Base-by-base conservation (phyloP, 2,888 invertebrate species). In the Eurytoma adleriae region DNA sequence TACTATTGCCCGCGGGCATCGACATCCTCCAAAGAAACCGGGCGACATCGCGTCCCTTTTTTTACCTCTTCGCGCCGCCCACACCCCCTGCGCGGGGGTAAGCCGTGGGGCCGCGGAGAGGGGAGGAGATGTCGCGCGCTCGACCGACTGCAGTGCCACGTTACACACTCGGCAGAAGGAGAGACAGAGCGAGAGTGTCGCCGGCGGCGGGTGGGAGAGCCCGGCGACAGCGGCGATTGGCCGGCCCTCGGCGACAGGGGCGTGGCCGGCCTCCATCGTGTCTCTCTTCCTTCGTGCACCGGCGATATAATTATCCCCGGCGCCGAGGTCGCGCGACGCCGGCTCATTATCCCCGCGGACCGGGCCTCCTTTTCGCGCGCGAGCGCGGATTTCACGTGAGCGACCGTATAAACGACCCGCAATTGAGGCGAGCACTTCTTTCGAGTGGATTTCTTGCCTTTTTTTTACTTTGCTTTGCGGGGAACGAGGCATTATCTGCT, bases 221-320 rank as follows among this genome's bases (percentile, higher is more conserved):
- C 80, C 76, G 81, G 86, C 89, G 89, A 90, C 90, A 89, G 83
- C 85, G 77, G 68, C 77, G 87, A 90, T 90, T 90, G 90, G 90
- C 78, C 84, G 86, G 85, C 64, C 81, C 78, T 84, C 27, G 87
- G 87, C 87, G 90, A 89, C 90, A 90, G 84, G 86, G 90, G 90
- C 90, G 90, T 90, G 90, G 90, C 88, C 85, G 87, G 84, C 87
- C 89, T 88, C 90, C 90, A 89, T 90, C 84, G 88, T 87, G 85
- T 87, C 86, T 87, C 86, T 87, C 64, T 48, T 10, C n/a, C 84
- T 54, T 5, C n/a, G 24, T 69, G 0, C n/a, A 14, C 24, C 52
- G 67, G 52, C 16, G 59, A 27, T 61, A 27, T 30, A 24, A 30
- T 30, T 30, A 30, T 62, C 16, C n/a, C 30, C 5, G 10, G 40